A percentile compares a stretch with the other conserved stretches of the same genome.
Conservation (phyloP, 2,888 invertebrate genomes). For the Drosophila dives region DNA sequence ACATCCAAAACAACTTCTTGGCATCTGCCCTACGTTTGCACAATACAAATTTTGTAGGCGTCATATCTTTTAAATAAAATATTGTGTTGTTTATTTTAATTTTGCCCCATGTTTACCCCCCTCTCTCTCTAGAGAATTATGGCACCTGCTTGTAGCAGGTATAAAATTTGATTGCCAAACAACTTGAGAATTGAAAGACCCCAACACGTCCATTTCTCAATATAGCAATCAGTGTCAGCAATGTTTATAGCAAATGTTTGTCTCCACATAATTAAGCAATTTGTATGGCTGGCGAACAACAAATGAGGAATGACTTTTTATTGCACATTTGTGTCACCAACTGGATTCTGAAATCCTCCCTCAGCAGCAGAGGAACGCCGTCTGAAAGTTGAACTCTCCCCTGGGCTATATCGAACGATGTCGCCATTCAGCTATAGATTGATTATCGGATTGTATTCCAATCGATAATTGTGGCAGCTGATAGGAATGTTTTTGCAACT, state of each 20-base stretch:
- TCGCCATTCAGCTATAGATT: constrained; percentile 26
- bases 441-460: constrained; percentile 19
- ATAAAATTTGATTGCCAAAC: constrained; percentile 26
- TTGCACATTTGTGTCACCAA: constrained; percentile 38
- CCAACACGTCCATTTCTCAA: constrained; percentile 26
- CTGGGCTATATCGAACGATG: constrained; percentile 15
- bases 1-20: constrained; percentile 12
- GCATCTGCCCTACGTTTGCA: constrained; percentile 40
- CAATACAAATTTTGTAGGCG: constrained; percentile 61
- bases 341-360: constrained; percentile 8
- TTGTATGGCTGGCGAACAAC: constrained; percentile 44
- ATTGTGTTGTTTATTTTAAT: constrained; percentile 32
- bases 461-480: constrained; percentile 32
- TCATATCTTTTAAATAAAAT: constrained; percentile 58
- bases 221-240: constrained; percentile 47
- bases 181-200: background rate
- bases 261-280: constrained; percentile 59
- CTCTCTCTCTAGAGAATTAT: constrained; percentile 39
- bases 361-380: background rate
- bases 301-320: constrained; percentile 32
- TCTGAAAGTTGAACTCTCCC: constrained; percentile 21
- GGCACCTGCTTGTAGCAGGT: constrained; percentile 61
- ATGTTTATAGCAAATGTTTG: constrained; percentile 38
- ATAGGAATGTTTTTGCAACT: background rate
- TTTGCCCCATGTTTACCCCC: background rate